Evolutionary conservation across 2,113 vertebrate genomes (phyloP).

Genomic region (Thryonomys swinderianus): DNA sequence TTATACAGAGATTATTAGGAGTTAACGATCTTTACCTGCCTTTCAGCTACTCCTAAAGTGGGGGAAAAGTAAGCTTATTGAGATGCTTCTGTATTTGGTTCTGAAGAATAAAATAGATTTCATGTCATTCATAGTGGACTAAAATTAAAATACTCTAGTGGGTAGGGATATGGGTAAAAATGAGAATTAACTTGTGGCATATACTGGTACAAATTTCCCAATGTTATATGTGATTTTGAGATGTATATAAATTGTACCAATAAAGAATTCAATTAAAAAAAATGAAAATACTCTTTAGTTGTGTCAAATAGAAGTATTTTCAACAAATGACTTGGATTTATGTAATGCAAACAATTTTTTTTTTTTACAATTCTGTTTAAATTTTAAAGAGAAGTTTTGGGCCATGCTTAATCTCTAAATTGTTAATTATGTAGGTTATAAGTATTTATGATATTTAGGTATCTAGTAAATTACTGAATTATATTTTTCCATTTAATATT

Average conservation of each 20-base stretch:
- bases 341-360: conserved; percentile 4
- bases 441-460: conserved; percentile 14
- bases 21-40: neutral
- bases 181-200: too few species aligned
- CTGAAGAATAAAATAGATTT: conserved; percentile 31
- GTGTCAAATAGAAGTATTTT: conserved; percentile 29
- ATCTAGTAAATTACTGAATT: conserved; percentile 26
- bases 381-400: conserved; percentile 39
- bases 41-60: conserved; percentile 1
- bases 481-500: conserved; percentile 23
- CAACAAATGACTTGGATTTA: neutral
- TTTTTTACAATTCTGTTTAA: neutral
- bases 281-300: neutral
- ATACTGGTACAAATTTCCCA: too few species aligned
- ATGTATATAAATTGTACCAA: too few species aligned
- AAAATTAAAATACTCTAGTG: conserved; percentile 8
- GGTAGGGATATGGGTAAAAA: too few species aligned
- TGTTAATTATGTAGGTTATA: conserved; percentile 26
- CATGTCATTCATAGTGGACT: neutral
- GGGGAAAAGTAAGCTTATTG: neutral
- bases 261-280: too few species aligned
- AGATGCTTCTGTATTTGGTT: conserved; percentile 34
- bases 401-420: neutral
- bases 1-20: neutral
- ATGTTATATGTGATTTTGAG: too few species aligned